Evolutionary conservation across 2,888 invertebrate genomes (phyloP), one percentile per base, ranked within the genome.

Genomic region (Ormyrus labotus): DNA sequence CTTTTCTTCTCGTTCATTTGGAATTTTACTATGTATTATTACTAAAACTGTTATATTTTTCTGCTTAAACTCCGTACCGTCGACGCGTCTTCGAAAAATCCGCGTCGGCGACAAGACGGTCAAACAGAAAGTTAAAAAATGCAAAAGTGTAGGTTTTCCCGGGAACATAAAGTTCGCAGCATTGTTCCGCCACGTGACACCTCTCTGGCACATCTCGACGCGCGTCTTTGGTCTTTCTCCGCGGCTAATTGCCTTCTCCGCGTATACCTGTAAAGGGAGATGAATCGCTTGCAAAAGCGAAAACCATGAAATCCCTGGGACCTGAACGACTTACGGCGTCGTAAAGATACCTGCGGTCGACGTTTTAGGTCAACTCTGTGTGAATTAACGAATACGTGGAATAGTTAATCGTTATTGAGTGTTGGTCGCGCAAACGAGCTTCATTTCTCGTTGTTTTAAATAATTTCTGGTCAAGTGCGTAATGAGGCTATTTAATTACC

Each of bases 181-280:
- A 19, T 34, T 19, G n/a, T 11, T 6, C 45, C 3, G 34, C 34
- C 34, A 34, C 34, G 34, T 34, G 34, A 34, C 3, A 34, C 34
- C 34, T 34, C 34, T 34, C 34, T 34, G 34, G 34, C 34, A 34
- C 34, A 34, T 34, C 34, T 34, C 34, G 34, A 3, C 34, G 34
- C 34, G 34, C n/a, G 34, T 55, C 45, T 68, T 55, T 45, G 45
- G 13, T 67, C n/a, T 51, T 34, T 10, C 2, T 6, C 55, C 8
- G 8, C 34, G 45, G n/a, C 51, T 68, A 68, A 68, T 68, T 68
- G 55, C n/a, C 55, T 55, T 11, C 50, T 64, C 8, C 60, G 34
- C 8, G 60, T 60, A 7, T 9, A 19, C 63, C 10, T 7, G 47
- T 10, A 63, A 63, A 63, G 45, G 47, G 45, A 63, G 7, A 63